A percentile compares a stretch with the other conserved stretches of the same genome.
phyloP scores from a whole-genome alignment of 2,888 invertebrate species.

The Drosophila putrida region DNA sequence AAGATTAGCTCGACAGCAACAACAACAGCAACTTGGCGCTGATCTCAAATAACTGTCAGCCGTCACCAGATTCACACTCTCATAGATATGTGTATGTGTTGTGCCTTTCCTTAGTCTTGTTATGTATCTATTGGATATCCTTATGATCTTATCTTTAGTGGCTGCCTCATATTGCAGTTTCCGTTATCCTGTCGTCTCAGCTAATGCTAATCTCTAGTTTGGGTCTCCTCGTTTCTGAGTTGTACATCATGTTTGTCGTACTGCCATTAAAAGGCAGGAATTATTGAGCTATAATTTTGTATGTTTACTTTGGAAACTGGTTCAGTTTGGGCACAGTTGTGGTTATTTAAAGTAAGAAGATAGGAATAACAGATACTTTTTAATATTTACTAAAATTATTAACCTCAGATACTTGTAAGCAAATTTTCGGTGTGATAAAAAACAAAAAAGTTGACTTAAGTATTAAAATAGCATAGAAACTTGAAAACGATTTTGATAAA shows the following conservation, averaged over 20 bases:
- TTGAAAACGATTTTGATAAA: no score
- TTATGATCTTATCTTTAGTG: slow-evolving; percentile 66
- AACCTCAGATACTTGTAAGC: no score
- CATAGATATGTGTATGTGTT: background rate
- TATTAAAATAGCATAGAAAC: no score
- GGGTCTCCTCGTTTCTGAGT: slow-evolving; percentile 6
- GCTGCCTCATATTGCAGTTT: slow-evolving; percentile 63
- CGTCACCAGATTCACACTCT: slow-evolving; percentile 22
- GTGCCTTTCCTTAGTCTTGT: slow-evolving; percentile 39
- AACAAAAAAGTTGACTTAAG: no score
- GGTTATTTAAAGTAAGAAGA: no score
- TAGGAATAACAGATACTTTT: no score
- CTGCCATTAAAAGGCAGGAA: slow-evolving; percentile 9
- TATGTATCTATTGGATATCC: slow-evolving; percentile 52
- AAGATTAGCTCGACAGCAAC: slow-evolving; percentile 58
- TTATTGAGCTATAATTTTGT: background rate
- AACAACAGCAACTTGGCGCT: slow-evolving; percentile 45
- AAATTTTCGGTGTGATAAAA: no score
- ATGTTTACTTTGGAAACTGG: background rate
- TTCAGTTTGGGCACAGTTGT: background rate
- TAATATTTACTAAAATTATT: no score
- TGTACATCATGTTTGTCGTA: slow-evolving; percentile 6
- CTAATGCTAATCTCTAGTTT: slow-evolving; percentile 31
- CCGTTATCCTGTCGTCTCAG: slow-evolving; percentile 24
- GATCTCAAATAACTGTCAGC: slow-evolving; percentile 49